Conservation (phyloP, 2,888 invertebrate genomes). For the Synanthedon formicaeformis region DNA sequence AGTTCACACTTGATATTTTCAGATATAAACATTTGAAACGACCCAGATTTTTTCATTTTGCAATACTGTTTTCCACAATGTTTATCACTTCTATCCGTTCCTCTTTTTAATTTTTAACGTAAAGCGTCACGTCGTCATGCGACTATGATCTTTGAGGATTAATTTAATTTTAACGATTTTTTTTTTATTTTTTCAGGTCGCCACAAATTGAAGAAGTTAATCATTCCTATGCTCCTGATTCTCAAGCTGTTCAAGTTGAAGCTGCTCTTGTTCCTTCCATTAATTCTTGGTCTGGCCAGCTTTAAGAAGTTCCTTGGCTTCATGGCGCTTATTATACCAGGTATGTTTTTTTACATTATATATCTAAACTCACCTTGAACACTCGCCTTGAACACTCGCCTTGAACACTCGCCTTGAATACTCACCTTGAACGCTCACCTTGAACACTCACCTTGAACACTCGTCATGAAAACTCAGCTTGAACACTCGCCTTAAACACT, state of each 20-base stretch:
- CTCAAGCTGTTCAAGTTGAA: conserved; percentile 88
- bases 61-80: too few species aligned
- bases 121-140: too few species aligned
- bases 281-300: conserved; percentile 85
- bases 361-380: not conserved
- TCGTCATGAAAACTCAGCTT: too few species aligned
- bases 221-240: conserved; percentile 84
- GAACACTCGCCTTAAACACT: not conserved
- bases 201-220: conserved; percentile 83
- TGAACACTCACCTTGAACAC: not conserved
- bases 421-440: not conserved
- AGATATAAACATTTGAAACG: too few species aligned
- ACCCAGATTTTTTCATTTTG: conserved; percentile 2
- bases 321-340: conserved; percentile 82
- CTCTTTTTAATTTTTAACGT: too few species aligned
- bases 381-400: not conserved
- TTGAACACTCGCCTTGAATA: not conserved
- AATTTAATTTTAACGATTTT: too few species aligned
- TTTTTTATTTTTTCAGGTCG: conserved; percentile 70
- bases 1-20: conserved; percentile 41
- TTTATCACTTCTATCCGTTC: too few species aligned
- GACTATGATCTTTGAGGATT: too few species aligned
- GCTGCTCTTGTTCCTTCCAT: conserved; percentile 82
- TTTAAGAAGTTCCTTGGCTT: conserved; percentile 87
- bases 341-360: conserved; percentile 20